Percentiles rank a stretch among this genome's conserved stretches.
These are phyloP conservation scores for Eupsilia transversa DNA, from an alignment of 2,888 invertebrate species.

Conservation along the genomic window DNA sequence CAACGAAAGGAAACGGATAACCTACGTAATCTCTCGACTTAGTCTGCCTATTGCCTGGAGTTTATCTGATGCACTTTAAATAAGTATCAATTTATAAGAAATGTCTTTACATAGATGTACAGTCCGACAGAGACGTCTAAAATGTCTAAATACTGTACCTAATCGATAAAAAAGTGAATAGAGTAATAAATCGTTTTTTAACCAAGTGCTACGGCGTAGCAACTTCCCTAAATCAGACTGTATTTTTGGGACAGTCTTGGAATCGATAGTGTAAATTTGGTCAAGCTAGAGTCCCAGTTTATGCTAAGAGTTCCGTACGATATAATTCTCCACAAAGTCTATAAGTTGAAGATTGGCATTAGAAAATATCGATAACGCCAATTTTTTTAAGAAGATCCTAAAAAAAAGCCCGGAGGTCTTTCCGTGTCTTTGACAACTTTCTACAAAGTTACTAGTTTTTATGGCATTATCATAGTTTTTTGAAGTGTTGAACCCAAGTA, in stretches of 20 bases:
- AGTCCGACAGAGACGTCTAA: not conserved
- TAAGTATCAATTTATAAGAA: not conserved
- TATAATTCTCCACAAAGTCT: not conserved
- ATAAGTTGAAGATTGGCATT: not conserved
- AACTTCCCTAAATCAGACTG: constrained; percentile 23
- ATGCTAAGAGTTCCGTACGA: constrained; percentile 28
- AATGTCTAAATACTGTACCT: not conserved
- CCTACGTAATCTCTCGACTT: too few species aligned
- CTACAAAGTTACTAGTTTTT: not conserved
- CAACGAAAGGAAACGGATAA: too few species aligned
- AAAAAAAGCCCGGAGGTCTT: too few species aligned
- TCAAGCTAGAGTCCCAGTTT: constrained; percentile 14
- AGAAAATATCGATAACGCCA: not conserved
- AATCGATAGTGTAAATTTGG: constrained; percentile 46
- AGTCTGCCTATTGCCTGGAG: not conserved
- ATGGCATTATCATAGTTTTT: not conserved
- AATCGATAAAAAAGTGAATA: constrained; percentile 3
- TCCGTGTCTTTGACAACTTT: not conserved
- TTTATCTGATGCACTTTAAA: too few species aligned
- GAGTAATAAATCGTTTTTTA: constrained; percentile 20
- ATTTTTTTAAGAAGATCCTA: not conserved
- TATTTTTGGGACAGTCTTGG: constrained; percentile 22
- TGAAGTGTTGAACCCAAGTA: constrained; percentile 60
- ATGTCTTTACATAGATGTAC: not conserved
- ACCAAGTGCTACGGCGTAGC: constrained; percentile 2